A percentile compares a stretch with the other conserved stretches of the same genome.
These are phyloP conservation scores for Myotis brandtii DNA, from an alignment of 2,113 vertebrate species.

Conservation along the genomic window DNA sequence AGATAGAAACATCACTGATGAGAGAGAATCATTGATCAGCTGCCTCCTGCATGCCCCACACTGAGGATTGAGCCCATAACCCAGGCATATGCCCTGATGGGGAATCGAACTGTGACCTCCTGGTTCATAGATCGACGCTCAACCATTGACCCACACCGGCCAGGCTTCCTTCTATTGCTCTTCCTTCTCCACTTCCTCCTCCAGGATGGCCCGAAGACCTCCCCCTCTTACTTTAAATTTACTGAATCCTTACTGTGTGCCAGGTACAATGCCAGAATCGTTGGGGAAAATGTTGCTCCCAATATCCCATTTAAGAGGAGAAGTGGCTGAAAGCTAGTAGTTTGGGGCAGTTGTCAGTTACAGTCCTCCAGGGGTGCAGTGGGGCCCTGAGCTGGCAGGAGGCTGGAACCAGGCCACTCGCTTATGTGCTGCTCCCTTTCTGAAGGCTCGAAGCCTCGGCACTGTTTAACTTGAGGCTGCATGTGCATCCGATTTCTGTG, in stretches of 20 bases:
- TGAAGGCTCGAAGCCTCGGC: too few species aligned
- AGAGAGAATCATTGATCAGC: too few species aligned
- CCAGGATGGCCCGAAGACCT: not conserved
- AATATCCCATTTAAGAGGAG: not conserved
- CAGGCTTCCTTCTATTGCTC: not conserved
- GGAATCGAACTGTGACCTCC: too few species aligned
- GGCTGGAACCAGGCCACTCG: not conserved
- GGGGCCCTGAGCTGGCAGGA: not conserved
- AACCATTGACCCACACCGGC: too few species aligned
- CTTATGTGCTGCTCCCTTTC: not conserved
- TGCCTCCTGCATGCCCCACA: too few species aligned
- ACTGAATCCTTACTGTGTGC: not conserved
- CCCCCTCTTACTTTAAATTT: not conserved
- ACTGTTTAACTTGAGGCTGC: not conserved
- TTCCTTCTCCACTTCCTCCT: too few species aligned
- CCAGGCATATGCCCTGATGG: too few species aligned
- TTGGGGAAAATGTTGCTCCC: not conserved
- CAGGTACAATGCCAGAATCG: not conserved
- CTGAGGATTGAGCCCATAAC: too few species aligned
- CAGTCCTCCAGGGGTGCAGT: not conserved
- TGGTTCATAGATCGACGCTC: too few species aligned
- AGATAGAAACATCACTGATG: too few species aligned
- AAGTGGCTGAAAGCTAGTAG: slow-evolving; percentile 14
- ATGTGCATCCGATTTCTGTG: not conserved
- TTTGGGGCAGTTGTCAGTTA: not conserved